Base-by-base conservation (phyloP, 2,797 vertebrate genomes). In the Anguilla anguilla region DNA sequence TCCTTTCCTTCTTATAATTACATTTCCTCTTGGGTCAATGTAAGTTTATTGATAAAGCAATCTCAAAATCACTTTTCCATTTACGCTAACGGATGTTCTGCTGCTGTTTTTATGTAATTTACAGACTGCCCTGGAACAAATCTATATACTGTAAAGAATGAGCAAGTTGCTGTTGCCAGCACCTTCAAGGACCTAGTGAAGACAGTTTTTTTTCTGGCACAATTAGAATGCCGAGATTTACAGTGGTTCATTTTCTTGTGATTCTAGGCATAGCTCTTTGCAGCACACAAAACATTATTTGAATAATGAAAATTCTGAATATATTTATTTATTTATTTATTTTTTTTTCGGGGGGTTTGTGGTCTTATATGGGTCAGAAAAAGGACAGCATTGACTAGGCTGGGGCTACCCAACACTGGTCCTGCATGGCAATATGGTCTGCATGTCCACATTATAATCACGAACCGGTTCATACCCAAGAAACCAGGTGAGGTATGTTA, bases 1-100 rank as follows among this genome's bases (percentile, higher is more conserved):
- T 77, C 72, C 28, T 77, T 39, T 69, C 64, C n/a, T 28, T 11
- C 64, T n/a, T 35, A 77, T 77, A 77, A 77, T 77, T 77, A 77
- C 15, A 22, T 77, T 77, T 39, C 31, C 31, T 17, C 31, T 77
- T 77, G 28, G 72, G 15, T 77, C 35, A 35, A 39, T 77, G 72
- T 39, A 31, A 22, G 28, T 77, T 15, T 77, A 28, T 69, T 69
- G 64, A n/a, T 69, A 77, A 19, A 77, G 28, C 72, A 19, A 77
- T 77, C 72, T 35, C 13, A 35, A 35, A 39, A 77, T 77, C 9
- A 17, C 72, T 77, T 39, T 39, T 35, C 72, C 72, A 35, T 77
- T 39, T 77, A 39, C 35, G 35, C 10, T 39, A 77, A 77, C 17
- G 28, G 72, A 77, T 77, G 72, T 35, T 15, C 28, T 17, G 15